A percentile compares a stretch with the other conserved stretches of the same genome.
Evolutionary conservation across 2,113 vertebrate species (phyloP).

Genomic region (Sterrhoptilus dennistouni): DNA sequence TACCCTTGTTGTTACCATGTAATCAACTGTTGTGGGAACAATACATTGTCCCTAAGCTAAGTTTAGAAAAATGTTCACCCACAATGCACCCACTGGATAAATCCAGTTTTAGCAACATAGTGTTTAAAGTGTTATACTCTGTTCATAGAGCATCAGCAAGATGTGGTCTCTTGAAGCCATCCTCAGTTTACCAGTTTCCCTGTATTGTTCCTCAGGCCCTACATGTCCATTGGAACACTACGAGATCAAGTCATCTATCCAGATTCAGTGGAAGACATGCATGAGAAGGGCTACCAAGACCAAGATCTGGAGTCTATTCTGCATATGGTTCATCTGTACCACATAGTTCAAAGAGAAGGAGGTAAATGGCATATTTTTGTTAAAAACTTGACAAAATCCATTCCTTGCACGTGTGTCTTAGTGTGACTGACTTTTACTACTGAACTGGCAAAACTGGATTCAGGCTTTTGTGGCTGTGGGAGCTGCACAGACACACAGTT

Average conservation of each 20-base stretch:
- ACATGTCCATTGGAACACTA: conserved; percentile 95
- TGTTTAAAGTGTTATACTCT: not conserved
- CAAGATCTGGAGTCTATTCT: conserved; percentile 89
- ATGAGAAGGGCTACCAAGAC: conserved; percentile 84
- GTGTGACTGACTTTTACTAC: not conserved
- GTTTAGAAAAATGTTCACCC: not conserved
- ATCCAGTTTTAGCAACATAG: not conserved
- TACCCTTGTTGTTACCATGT: not conserved
- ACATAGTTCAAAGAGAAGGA: conserved; percentile 96
- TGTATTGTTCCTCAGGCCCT: conserved; percentile 80
- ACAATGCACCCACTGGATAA: not conserved
- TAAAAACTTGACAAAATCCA: not conserved
- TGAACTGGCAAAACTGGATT: not conserved
- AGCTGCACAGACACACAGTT: not conserved
- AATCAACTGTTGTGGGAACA: conserved; percentile 27
- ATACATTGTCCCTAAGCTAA: not conserved
- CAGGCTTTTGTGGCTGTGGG: not conserved
- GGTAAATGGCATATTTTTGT: conserved; percentile 70
- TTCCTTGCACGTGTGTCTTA: fast-evolving
- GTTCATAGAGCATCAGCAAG: not conserved
- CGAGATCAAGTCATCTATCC: conserved; percentile 98
- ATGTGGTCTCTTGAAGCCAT: not conserved
- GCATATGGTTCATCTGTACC: conserved; percentile 90
- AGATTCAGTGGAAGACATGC: conserved; percentile 92
- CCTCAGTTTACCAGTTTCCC: not conserved